These are phyloP conservation scores for Paracentrotus lividus DNA, from an alignment of 53 echinoderm and acorn worm genomes.

Conservation along the genomic window DNA sequence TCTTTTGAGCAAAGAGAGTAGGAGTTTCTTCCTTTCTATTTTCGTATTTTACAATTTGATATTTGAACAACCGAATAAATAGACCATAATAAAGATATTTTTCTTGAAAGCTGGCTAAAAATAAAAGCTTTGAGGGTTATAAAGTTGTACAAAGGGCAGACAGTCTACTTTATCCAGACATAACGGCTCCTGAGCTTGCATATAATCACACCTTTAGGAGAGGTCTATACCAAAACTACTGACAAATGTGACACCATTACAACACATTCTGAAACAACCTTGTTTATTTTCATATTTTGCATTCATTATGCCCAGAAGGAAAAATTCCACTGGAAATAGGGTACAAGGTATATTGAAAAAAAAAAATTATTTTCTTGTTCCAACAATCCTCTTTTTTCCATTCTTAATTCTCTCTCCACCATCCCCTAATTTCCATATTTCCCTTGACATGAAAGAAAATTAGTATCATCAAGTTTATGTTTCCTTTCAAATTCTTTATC, in stretches of 20 bases:
- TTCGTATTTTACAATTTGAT: not conserved
- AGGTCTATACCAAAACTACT: not conserved
- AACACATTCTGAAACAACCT: not conserved
- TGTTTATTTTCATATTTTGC: too few species aligned
- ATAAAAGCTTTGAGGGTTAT: constrained; percentile 11
- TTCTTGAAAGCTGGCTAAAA: not conserved
- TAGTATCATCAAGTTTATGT: too few species aligned
- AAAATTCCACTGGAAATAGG: too few species aligned
- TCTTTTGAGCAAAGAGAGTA: not conserved
- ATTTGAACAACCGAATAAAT: constrained; percentile 7
- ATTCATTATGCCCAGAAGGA: too few species aligned
- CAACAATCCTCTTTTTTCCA: too few species aligned
- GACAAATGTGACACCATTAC: constrained; percentile 1
- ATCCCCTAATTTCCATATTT: too few species aligned
- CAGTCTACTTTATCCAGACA: not conserved
- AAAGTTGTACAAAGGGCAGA: constrained; percentile 27
- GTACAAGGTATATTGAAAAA: too few species aligned
- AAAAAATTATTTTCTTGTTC: too few species aligned
- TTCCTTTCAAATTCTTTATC: too few species aligned
- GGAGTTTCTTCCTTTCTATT: constrained; percentile 1
- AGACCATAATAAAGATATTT: not conserved
- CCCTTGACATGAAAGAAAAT: too few species aligned
- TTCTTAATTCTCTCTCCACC: too few species aligned
- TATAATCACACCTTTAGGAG: constrained; percentile 21
- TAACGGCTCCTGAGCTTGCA: not conserved